These are phyloP conservation scores for Orius insidiosus DNA, from an alignment of 1,140 invertebrate species.

Conservation along the genomic window DNA sequence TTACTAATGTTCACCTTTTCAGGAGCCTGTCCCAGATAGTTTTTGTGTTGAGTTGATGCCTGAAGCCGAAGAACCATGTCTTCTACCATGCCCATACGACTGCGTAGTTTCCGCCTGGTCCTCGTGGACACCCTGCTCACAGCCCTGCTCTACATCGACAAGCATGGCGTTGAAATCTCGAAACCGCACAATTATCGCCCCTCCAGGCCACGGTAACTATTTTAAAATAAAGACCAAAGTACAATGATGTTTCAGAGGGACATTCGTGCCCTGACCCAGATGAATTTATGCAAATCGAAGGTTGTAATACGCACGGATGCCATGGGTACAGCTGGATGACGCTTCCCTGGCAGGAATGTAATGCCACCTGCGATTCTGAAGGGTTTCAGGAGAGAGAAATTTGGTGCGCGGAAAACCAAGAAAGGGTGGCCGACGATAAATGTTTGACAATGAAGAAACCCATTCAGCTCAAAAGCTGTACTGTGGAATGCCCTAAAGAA, in stretches of 20 bases:
- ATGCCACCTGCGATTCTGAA: slow-evolving; percentile 20
- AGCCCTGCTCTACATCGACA: slow-evolving; percentile 31
- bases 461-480: slow-evolving; percentile 29
- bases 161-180: slow-evolving; percentile 30
- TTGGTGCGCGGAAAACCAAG: slow-evolving; percentile 39
- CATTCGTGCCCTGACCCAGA: slow-evolving; percentile 35
- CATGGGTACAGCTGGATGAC: slow-evolving; percentile 41
- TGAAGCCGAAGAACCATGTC: slow-evolving; percentile 33
- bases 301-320: slow-evolving; percentile 39
- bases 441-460: slow-evolving; percentile 33
- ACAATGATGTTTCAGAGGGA: slow-evolving; percentile 26
- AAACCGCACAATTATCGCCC: slow-evolving; percentile 37
- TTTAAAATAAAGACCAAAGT: slow-evolving; percentile 1
- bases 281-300: slow-evolving; percentile 36
- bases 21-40: slow-evolving; percentile 31
- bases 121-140: slow-evolving; percentile 38
- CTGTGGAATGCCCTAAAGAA: slow-evolving; percentile 32
- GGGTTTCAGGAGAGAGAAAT: slow-evolving; percentile 35
- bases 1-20: no score
- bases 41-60: slow-evolving; percentile 28
- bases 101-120: slow-evolving; percentile 48
- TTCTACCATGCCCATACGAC: slow-evolving; percentile 43
- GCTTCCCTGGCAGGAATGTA: slow-evolving; percentile 36
- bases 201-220: slow-evolving; percentile 29
- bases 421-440: slow-evolving; percentile 33